Conservation (phyloP, 2,888 invertebrate genomes). For the Pollenia griseotomentosa region DNA sequence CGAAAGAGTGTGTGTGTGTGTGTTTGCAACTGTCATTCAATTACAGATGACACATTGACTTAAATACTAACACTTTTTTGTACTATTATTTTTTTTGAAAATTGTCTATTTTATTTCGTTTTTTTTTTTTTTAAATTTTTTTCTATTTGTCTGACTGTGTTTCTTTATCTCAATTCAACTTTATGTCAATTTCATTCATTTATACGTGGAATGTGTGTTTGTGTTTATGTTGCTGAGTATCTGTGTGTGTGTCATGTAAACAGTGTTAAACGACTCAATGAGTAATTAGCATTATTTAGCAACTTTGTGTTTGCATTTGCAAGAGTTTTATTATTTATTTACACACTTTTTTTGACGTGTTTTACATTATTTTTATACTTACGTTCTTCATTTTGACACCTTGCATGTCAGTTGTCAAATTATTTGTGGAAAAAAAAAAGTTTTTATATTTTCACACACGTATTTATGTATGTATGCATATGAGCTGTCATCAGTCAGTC, state of each 20-base stretch:
- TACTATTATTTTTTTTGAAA: slow-evolving; percentile 6
- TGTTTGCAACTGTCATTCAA: slow-evolving; percentile 40
- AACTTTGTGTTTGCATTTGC: slow-evolving; percentile 52
- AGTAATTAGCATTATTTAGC: slow-evolving; percentile 73
- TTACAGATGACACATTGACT: slow-evolving; percentile 70
- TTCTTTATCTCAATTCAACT: slow-evolving; percentile 46
- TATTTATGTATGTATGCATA: background rate
- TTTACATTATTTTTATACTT: slow-evolving; percentile 16
- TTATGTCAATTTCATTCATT: slow-evolving; percentile 18
- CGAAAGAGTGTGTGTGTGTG: background rate
- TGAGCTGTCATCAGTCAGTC: slow-evolving; percentile 54
- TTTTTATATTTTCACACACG: slow-evolving; percentile 52
- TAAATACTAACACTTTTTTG: slow-evolving; percentile 63
- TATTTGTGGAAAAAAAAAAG: slow-evolving; percentile 11
- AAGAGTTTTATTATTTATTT: slow-evolving; percentile 55
- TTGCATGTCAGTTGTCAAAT: slow-evolving; percentile 66
- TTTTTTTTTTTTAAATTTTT: slow-evolving; percentile 33
- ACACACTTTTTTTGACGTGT: slow-evolving; percentile 58
- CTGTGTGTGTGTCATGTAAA: slow-evolving; percentile 44
- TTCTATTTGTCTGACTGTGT: background rate
- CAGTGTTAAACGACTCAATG: slow-evolving; percentile 70
- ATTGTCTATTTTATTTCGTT: slow-evolving; percentile 44
- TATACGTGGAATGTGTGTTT: background rate
- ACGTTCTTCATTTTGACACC: slow-evolving; percentile 55
- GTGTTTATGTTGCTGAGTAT: background rate